Conservation (phyloP, 2,888 invertebrate genomes). For the Lampropteryx suffumata region DNA sequence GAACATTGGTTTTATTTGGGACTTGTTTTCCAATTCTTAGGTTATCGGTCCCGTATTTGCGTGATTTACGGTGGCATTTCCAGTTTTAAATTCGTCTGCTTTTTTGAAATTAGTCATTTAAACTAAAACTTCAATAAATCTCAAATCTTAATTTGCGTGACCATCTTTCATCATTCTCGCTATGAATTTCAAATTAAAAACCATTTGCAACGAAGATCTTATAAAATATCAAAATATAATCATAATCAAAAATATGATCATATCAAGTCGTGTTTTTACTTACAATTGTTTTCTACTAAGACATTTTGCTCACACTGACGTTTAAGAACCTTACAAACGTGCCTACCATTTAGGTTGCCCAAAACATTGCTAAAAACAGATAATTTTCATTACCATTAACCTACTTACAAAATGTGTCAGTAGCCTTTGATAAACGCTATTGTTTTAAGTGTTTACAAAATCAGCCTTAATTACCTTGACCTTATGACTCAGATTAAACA, state of each 20-base stretch:
- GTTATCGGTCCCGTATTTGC: constrained; percentile 65
- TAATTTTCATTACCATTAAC: constrained; percentile 45
- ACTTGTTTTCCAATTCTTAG: constrained; percentile 66
- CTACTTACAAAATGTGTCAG: constrained; percentile 42
- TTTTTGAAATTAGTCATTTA: constrained; percentile 19
- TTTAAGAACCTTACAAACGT: no score
- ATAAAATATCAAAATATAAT: no score
- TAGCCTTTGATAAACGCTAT: constrained; percentile 32
- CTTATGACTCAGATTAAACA: constrained; percentile 10
- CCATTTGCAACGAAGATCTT: no score
- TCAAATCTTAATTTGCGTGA: neutral
- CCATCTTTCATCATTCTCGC: neutral
- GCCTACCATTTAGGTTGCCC: no score
- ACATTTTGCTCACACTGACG: no score
- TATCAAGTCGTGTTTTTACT: no score
- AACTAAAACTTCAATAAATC: constrained; percentile 3
- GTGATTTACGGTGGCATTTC: constrained; percentile 62
- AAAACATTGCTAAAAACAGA: no score
- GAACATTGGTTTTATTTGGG: constrained; percentile 61
- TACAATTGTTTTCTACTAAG: no score
- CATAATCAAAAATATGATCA: no score
- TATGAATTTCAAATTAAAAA: constrained; percentile 18
- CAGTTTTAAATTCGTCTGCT: constrained; percentile 36
- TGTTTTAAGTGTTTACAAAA: constrained; percentile 36
- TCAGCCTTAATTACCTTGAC: constrained; percentile 53